These are phyloP conservation scores for Macrophya alboannulata DNA, from an alignment of 2,888 invertebrate genomes.

Conservation along the genomic window DNA sequence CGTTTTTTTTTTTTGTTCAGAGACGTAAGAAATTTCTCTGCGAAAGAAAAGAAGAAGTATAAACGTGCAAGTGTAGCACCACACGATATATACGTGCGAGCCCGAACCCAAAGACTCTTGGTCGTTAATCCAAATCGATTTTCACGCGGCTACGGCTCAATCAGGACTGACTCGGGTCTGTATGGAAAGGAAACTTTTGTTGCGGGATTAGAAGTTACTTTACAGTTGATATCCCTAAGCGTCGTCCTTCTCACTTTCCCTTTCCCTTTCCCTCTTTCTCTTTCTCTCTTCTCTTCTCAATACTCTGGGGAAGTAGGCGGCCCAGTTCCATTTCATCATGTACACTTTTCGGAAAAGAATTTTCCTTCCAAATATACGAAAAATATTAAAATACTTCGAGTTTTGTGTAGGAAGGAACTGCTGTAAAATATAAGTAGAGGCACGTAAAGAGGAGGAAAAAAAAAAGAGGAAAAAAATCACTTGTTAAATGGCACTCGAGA, in stretches of 20 bases:
- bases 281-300: background rate
- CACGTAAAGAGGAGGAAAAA: background rate
- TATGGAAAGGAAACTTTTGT: conserved; percentile 51
- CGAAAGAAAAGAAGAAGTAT: conserved; percentile 11
- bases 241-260: background rate
- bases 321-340: conserved; percentile 25
- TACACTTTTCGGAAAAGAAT: background rate
- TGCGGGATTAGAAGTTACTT: conserved; percentile 55
- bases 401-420: background rate
- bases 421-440: background rate
- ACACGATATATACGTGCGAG: background rate
- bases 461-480: background rate
- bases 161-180: conserved; percentile 43
- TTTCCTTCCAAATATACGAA: background rate
- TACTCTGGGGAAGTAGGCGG: background rate
- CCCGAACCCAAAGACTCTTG: conserved; percentile 19
- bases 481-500: background rate
- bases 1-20: background rate
- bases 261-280: background rate
- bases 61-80: too few species aligned
- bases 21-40: background rate
- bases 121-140: conserved; percentile 55
- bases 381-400: background rate
- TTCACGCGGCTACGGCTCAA: conserved; percentile 53
- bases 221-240: conserved; percentile 53